Percentiles rank a stretch among this genome's conserved stretches.
These are phyloP conservation scores for Stenolophus ochropezus DNA, from an alignment of 2,888 invertebrate genomes.

Conservation along the genomic window DNA sequence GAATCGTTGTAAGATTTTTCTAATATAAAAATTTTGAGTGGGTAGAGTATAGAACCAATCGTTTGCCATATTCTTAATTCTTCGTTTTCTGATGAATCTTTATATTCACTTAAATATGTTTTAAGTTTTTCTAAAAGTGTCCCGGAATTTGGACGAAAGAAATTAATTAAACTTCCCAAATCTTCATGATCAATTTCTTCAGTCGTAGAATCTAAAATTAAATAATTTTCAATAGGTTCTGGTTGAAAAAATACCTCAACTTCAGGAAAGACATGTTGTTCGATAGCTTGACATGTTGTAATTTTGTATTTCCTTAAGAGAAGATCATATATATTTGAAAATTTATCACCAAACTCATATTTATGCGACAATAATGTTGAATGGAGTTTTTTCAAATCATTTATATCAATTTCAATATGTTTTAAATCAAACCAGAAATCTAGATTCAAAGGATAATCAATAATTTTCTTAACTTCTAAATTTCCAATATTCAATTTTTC, in stretches of 20 bases:
- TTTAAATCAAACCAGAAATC: conserved; percentile 16
- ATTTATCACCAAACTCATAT: background rate
- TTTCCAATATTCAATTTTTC: background rate
- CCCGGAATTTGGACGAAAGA: conserved; percentile 38
- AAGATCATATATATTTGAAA: conserved; percentile 47
- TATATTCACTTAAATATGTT: conserved; percentile 34
- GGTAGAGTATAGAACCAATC: conserved; percentile 31
- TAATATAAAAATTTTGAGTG: conserved; percentile 22
- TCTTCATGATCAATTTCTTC: conserved; percentile 48
- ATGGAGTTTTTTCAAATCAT: conserved; percentile 45
- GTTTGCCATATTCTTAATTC: background rate
- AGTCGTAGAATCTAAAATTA: conserved; percentile 20
- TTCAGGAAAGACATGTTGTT: conserved; percentile 21
- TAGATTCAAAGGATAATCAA: background rate
- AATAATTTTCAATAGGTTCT: conserved; percentile 46
- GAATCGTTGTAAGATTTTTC: conserved; percentile 21
- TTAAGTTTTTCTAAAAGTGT: conserved; percentile 36
- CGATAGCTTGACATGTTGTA: conserved; percentile 57
- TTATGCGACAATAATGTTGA: conserved; percentile 26
- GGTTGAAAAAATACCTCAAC: conserved; percentile 24
- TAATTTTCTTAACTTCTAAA: background rate
- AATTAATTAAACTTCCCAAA: conserved; percentile 61
- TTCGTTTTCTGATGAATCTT: background rate
- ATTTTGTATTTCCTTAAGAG: conserved; percentile 61
- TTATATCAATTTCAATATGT: conserved; percentile 10